Conservation (phyloP, 2,113 vertebrate genomes). For the Panthera tigris region DNA sequence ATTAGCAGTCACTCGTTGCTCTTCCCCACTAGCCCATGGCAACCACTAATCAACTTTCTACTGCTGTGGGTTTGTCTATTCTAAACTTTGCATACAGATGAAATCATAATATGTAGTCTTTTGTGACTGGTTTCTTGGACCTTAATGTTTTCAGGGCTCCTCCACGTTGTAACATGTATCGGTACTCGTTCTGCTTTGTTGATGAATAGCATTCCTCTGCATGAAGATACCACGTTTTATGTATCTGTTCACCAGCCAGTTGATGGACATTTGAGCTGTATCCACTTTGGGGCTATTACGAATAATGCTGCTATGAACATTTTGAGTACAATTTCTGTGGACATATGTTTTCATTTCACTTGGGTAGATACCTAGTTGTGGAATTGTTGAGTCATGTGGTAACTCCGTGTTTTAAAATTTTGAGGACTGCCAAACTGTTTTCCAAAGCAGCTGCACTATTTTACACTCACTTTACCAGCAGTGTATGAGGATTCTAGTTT, state of each 20-base stretch:
- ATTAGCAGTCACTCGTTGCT: not conserved
- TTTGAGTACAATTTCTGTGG: not conserved
- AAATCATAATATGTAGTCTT: not conserved
- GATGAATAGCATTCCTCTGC: not conserved
- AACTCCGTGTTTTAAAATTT: not conserved
- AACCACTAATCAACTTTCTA: not conserved
- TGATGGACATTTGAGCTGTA: not conserved
- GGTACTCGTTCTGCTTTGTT: not conserved
- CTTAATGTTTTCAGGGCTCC: constrained; percentile 17
- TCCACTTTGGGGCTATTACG: not conserved
- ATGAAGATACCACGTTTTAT: not conserved
- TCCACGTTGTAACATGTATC: not conserved
- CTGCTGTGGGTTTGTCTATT: not conserved
- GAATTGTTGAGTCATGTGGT: not conserved
- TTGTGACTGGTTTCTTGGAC: not conserved
- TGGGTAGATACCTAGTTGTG: not conserved
- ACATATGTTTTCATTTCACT: not conserved
- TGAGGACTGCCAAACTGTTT: not conserved
- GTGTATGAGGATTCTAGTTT: not conserved
- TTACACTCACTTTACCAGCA: not conserved
- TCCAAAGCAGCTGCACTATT: not conserved
- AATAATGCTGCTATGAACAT: not conserved
- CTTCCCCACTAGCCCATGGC: not conserved
- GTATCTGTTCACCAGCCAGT: not conserved
- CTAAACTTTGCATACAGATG: not conserved